Evolutionary conservation across 2,797 vertebrate species (phyloP), one percentile per base, ranked within the genome.

Genomic region (Spinus olivaceus): DNA sequence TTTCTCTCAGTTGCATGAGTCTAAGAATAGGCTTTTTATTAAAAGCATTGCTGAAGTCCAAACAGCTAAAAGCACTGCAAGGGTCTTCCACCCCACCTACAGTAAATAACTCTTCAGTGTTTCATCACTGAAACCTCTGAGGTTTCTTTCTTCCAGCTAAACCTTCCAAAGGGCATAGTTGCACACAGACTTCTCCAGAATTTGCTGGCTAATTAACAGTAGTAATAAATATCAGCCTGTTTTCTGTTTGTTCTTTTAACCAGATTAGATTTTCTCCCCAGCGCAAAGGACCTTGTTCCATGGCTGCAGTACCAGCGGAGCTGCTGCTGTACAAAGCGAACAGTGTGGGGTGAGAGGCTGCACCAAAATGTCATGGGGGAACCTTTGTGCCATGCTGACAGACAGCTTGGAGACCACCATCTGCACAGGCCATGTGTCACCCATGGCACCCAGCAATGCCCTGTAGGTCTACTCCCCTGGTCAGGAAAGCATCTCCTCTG

Each of bases 351-450:
- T 2, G 7, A 85, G 73, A 50, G 76, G 14, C 59, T 33, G 33
- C 80, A 32, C 37, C 41, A 28, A 22, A 14, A 10, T 61, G 4
- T 8, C 28, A 13, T 4, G 0, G 8, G 35, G 51, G 15, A 69
- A 70, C 30, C 12, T 46, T 12, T 56, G 39, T 2, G 17, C 32
- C 0, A 0, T 22, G 35, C 22, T 2, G 2, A n/a, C 19, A 67
- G 23, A 19, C 0, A 0, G 21, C 57, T 39, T 12, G 41, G 57
- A 27, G 37, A 61, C 12, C n/a, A 27, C 4, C 30, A 17, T 12
- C 41, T 67, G 56, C 54, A 47, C 3, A 41, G 21, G 69, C 11
- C 21, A 27, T 2, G 20, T 35, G 59, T 14, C 42, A 25, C 16
- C 32, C 5, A 1, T 5, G 7, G 49, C 47, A 56, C 1, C 0